Evolutionary conservation across 2,113 vertebrate genomes (phyloP).

Genomic region (Salvelinus namaycush): DNA sequence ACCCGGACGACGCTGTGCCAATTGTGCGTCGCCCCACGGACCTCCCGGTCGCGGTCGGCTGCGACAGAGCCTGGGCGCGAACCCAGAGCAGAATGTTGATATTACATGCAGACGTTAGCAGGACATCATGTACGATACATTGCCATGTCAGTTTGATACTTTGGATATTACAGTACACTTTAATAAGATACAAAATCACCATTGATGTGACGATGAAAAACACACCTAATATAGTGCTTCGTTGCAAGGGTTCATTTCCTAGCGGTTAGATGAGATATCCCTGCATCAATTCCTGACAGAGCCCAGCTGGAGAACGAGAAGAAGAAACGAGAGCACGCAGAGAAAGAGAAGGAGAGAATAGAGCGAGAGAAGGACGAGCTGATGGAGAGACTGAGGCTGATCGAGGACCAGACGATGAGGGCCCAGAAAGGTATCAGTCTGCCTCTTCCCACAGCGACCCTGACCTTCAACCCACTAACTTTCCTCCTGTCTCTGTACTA

Average conservation of each 20-base stretch:
- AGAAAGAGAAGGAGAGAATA: slow-evolving; percentile 97
- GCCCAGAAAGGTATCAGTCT: slow-evolving; percentile 87
- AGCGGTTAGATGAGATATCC: neutral
- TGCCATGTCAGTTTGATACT: too few species aligned
- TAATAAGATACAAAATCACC: too few species aligned
- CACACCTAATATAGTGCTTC: neutral
- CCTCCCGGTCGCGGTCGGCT: too few species aligned
- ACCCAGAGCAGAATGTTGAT: too few species aligned
- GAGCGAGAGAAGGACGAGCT: slow-evolving; percentile 95
- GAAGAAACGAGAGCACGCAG: slow-evolving; percentile 93
- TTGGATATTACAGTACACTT: neutral
- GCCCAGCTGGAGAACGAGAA: slow-evolving; percentile 97
- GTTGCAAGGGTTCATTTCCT: neutral
- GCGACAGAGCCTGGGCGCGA: too few species aligned
- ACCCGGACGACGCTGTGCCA: too few species aligned
- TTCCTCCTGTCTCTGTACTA: slow-evolving; percentile 56
- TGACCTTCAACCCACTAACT: neutral
- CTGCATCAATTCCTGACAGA: slow-evolving; percentile 60
- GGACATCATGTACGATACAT: too few species aligned
- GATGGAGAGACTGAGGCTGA: slow-evolving; percentile 88
- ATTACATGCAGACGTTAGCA: too few species aligned
- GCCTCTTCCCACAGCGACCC: neutral
- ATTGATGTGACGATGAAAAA: too few species aligned
- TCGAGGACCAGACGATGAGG: slow-evolving; percentile 93
- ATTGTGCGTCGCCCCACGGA: too few species aligned